These are phyloP conservation scores for Perccottus glenii DNA, from an alignment of 2,113 vertebrate genomes.

Conservation along the genomic window DNA sequence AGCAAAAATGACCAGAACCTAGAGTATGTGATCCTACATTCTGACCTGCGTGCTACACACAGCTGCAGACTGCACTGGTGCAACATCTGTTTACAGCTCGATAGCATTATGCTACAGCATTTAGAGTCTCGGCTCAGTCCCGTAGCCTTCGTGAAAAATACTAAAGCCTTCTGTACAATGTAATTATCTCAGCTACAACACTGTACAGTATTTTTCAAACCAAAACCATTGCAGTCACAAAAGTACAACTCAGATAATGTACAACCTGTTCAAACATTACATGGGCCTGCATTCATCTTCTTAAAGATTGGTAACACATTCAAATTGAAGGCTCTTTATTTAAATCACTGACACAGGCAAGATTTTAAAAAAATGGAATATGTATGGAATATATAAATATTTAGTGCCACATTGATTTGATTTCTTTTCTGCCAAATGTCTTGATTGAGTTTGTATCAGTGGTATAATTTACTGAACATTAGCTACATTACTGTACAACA, in stretches of 20 bases:
- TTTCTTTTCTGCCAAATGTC: too few relatives aligned
- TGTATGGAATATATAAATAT: too few relatives aligned
- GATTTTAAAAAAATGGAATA: too few relatives aligned
- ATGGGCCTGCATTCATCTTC: not conserved
- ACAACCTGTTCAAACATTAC: not conserved
- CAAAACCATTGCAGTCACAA: not conserved
- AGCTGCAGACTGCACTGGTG: conserved; percentile 1
- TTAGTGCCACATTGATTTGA: too few relatives aligned
- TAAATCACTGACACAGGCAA: not conserved
- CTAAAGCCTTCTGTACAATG: not conserved
- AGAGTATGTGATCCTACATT: conserved; percentile 30
- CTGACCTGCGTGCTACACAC: conserved; percentile 28
- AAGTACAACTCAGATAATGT: not conserved
- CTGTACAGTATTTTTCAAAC: not conserved
- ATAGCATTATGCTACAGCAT: conserved; percentile 12
- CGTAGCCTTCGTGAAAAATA: not conserved
- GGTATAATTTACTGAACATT: too few relatives aligned
- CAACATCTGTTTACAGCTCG: conserved; percentile 11
- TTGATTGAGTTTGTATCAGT: too few relatives aligned
- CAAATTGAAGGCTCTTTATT: not conserved
- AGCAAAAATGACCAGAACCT: conserved; percentile 41
- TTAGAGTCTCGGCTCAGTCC: conserved; percentile 21
- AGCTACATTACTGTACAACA: too few relatives aligned
- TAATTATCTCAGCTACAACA: conserved; percentile 1
- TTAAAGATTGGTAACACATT: not conserved